phyloP scores from a whole-genome alignment of 2,797 vertebrate species.

The Lindbergichthys nudifrons region DNA sequence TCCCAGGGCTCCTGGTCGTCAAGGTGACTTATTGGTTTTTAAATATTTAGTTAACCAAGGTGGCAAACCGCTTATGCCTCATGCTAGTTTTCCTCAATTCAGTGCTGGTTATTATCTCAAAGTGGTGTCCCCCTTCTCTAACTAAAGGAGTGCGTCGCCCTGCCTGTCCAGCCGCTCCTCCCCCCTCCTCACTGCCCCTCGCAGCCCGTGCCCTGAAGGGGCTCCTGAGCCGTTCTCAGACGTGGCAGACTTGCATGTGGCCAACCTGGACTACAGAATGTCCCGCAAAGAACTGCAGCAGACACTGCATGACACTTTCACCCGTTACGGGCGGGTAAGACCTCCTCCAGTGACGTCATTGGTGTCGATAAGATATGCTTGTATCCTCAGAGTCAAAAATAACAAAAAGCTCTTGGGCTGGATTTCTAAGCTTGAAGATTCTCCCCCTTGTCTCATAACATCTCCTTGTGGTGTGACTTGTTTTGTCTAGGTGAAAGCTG shows the following conservation, averaged over 20 bases:
- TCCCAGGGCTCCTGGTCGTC: conserved; percentile 94
- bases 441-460: neutral
- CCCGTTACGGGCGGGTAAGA: conserved; percentile 91
- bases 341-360: neutral
- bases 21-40: conserved; percentile 82
- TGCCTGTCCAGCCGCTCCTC: conserved; percentile 92
- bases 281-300: conserved; percentile 96
- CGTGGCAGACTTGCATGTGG: conserved; percentile 92
- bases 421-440: neutral
- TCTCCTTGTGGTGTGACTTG: neutral
- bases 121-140: neutral
- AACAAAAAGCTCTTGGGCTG: neutral
- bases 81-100: neutral
- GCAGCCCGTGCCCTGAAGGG: conserved; percentile 76
- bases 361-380: neutral
- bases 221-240: conserved; percentile 89
- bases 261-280: conserved; percentile 96
- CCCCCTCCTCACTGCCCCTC: conserved; percentile 83
- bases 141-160: conserved; percentile 89
- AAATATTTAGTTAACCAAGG: neutral
- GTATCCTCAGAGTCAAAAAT: neutral
- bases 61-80: neutral
- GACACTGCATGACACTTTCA: conserved; percentile 89
- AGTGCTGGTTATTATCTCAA: neutral
- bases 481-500: conserved; percentile 87